These are phyloP conservation scores for Dorcus hopei DNA, from an alignment of 2,888 invertebrate genomes.

Conservation along the genomic window DNA sequence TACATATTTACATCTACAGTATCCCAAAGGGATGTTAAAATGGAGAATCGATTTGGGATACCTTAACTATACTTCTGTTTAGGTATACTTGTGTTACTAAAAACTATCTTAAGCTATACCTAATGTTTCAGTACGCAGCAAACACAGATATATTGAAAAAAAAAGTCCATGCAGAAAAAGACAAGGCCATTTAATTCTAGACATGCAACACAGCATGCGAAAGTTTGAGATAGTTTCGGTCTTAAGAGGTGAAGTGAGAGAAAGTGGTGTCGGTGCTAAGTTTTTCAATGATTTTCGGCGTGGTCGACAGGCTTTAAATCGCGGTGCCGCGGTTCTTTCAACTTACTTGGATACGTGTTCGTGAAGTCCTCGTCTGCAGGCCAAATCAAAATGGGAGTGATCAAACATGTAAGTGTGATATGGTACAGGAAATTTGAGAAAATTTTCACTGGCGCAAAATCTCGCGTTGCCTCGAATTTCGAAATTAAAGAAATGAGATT, in stretches of 20 bases:
- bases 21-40: neutral
- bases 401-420: slow-evolving; percentile 16
- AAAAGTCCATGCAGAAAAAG: slow-evolving; percentile 4
- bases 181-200: neutral
- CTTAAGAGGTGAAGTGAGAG: no score
- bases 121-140: no score
- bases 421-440: slow-evolving; percentile 14
- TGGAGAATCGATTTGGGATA: no score
- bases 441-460: no score
- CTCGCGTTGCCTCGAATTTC: no score
- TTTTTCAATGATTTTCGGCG: neutral
- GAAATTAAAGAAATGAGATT: no score
- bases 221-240: no score
- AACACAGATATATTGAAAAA: neutral
- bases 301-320: neutral
- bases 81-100: no score
- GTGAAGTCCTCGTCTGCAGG: slow-evolving; percentile 46
- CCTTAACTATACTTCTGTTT: no score
- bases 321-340: slow-evolving; percentile 2
- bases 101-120: no score
- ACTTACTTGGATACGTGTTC: slow-evolving; percentile 46
- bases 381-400: slow-evolving; percentile 38
- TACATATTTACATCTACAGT: slow-evolving; percentile 16
- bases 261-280: neutral
- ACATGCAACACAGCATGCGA: no score